Base-by-base conservation (phyloP, 1,140 invertebrate species). In the Argopecten irradians region DNA sequence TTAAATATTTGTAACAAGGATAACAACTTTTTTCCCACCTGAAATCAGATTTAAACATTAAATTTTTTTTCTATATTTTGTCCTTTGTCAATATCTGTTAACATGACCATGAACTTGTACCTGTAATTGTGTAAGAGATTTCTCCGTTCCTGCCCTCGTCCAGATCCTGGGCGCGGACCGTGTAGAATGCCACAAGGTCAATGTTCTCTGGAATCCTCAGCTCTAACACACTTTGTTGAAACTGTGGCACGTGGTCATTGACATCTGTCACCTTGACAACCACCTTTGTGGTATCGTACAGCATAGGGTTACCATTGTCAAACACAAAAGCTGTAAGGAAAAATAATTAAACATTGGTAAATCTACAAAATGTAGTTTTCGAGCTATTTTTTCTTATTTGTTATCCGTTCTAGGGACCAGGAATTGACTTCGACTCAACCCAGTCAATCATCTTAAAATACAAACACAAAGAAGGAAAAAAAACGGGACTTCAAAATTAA, bases 111-210 rank as follows among this genome's bases (percentile, higher is more conserved):
- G 33, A 83, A 34, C 0, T 90, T 88, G 82, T 98, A 95, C 99
- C 98, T 13, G 99, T 97, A 89, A 99, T 99, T 92, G 98, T 98
- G 94, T 99, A 99, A 34, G 98, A 96, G 82, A 99, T 96, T 91
- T 97, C 97, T 1, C 98, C 97, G 94, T 99, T 99, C 14, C 97
- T 95, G 14, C 97, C 98, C 91, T 97, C 96, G 95, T 99, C 98
- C 5, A 97, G 96, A 94, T 99, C 98, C 83, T 97, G 97, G 0
- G 98, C 98, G 0, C 91, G 88, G 71, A 93, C 71, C 1, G 88
- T 89, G 36, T 92, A 88, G 28, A 96, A 97, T 0, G 97, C 97
- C 19, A 97, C 96, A 94, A 98, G 98, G 8, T 96, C 84, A 28
- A 88, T 88, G 89, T 94, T 94, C 88, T 94, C 93, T 11, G 93